Evolutionary conservation across 2,888 invertebrate genomes (phyloP).

Genomic region (Spialia ferax): DNA sequence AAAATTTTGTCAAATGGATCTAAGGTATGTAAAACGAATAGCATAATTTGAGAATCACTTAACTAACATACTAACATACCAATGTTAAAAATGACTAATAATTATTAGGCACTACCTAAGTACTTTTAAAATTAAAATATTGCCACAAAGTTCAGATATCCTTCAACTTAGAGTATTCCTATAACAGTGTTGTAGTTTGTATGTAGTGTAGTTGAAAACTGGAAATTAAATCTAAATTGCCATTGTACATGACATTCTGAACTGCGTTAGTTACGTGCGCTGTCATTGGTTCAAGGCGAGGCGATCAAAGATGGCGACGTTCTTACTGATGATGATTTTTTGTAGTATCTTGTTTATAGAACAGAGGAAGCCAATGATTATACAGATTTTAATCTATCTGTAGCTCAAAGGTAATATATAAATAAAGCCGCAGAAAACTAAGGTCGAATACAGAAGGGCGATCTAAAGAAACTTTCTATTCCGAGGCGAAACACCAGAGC

Average conservation of each 20-base stretch:
- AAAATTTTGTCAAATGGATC: too few relatives aligned
- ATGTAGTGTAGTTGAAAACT: too few relatives aligned
- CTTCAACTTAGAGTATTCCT: background rate
- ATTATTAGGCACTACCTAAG: too few relatives aligned
- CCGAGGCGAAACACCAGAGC: too few relatives aligned
- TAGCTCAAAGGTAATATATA: too few relatives aligned
- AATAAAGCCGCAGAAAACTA: too few relatives aligned
- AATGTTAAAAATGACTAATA: too few relatives aligned
- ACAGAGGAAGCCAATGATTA: background rate
- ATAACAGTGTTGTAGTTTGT: background rate
- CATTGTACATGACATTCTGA: slow-evolving; percentile 16
- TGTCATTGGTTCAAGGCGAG: slow-evolving; percentile 24
- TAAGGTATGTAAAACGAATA: background rate
- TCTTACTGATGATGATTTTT: background rate
- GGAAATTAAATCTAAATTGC: slow-evolving; percentile 10
- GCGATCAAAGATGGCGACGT: background rate
- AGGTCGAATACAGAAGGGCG: too few relatives aligned
- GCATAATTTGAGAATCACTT: background rate
- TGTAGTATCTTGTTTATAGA: background rate
- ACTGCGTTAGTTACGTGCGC: slow-evolving; percentile 13
- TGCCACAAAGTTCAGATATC: background rate
- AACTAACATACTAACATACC: background rate
- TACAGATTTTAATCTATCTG: background rate
- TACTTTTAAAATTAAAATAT: background rate
- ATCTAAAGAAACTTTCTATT: too few relatives aligned